These are phyloP conservation scores for Gambusia holbrooki DNA, from an alignment of 2,113 vertebrate genomes.

Conservation along the genomic window DNA sequence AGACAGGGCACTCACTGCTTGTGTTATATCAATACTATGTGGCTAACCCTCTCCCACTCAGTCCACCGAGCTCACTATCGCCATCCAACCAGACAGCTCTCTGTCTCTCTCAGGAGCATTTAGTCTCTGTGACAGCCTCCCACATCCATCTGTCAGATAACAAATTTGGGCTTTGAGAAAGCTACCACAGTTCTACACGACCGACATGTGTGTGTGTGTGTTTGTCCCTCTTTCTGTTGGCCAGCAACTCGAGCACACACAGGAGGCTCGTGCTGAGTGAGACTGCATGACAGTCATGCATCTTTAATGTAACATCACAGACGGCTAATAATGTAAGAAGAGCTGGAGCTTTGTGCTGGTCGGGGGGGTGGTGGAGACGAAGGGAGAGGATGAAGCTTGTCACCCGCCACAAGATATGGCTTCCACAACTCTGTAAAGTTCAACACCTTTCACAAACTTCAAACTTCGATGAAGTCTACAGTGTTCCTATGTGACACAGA, in stretches of 20 bases:
- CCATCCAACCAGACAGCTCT: conserved; percentile 60
- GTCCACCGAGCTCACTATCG: conserved; percentile 51
- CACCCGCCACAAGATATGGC: not conserved
- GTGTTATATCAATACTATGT: conserved; percentile 71
- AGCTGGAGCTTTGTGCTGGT: conserved; percentile 49
- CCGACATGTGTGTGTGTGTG: conserved; percentile 30
- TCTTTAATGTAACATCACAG: conserved; percentile 81
- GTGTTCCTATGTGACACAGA: too few species aligned
- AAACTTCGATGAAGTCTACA: not conserved
- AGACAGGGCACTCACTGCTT: conserved; percentile 72
- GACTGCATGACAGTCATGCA: conserved; percentile 78
- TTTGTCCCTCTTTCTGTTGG: conserved; percentile 27
- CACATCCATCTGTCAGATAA: conserved; percentile 82
- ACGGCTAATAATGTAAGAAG: conserved; percentile 78
- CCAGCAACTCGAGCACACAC: conserved; percentile 37
- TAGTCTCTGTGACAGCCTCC: conserved; percentile 79
- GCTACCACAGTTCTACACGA: conserved; percentile 46
- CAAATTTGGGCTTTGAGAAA: conserved; percentile 67
- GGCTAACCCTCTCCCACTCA: conserved; percentile 63
- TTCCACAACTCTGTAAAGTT: not conserved
- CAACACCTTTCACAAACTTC: not conserved
- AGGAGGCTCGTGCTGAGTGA: conserved; percentile 68
- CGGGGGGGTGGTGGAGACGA: not conserved
- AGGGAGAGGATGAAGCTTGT: conserved; percentile 12
- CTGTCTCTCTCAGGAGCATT: conserved; percentile 71